phyloP scores from a whole-genome alignment of 2,113 vertebrate genomes.

The Apeltes quadracus region DNA sequence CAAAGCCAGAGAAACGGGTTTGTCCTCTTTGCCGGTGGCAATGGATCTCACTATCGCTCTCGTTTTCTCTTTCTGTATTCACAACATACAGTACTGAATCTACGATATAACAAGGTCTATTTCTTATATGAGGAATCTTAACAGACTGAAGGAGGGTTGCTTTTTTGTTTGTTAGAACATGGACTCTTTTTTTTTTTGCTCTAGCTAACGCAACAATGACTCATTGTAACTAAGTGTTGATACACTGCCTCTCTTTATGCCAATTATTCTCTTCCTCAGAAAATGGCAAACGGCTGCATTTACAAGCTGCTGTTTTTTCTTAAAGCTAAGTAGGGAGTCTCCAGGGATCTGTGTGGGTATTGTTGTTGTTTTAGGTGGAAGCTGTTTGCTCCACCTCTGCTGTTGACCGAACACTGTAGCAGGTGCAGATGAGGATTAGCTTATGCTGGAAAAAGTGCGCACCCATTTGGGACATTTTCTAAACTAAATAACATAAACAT shows the following conservation, averaged over 20 bases:
- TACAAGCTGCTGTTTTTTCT: slow-evolving; percentile 14
- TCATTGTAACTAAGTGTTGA: slow-evolving; percentile 9
- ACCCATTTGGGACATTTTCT: slow-evolving; percentile 10
- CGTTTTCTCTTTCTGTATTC: slow-evolving; percentile 7
- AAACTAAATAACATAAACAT: background rate
- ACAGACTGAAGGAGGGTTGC: background rate
- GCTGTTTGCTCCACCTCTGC: slow-evolving; percentile 22
- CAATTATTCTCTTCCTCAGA: background rate
- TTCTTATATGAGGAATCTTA: background rate
- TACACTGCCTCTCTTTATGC: background rate
- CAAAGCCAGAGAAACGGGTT: slow-evolving; percentile 71
- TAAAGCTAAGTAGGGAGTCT: slow-evolving; percentile 13
- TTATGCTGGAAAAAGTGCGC: slow-evolving; percentile 13
- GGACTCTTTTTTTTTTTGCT: slow-evolving; percentile 2
- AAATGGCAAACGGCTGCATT: background rate
- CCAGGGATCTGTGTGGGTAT: slow-evolving; percentile 4
- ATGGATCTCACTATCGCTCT: slow-evolving; percentile 15
- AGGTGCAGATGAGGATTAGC: slow-evolving; percentile 5
- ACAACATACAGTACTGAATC: background rate
- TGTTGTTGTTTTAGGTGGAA: slow-evolving; percentile 33
- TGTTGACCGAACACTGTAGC: slow-evolving; percentile 23
- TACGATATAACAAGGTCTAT: background rate
- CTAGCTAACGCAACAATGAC: background rate
- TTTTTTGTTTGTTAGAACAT: slow-evolving; percentile 8
- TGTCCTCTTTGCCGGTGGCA: slow-evolving; percentile 49